These are phyloP conservation scores for Scaeva pyrastri DNA, from an alignment of 2,888 invertebrate genomes.

Conservation along the genomic window DNA sequence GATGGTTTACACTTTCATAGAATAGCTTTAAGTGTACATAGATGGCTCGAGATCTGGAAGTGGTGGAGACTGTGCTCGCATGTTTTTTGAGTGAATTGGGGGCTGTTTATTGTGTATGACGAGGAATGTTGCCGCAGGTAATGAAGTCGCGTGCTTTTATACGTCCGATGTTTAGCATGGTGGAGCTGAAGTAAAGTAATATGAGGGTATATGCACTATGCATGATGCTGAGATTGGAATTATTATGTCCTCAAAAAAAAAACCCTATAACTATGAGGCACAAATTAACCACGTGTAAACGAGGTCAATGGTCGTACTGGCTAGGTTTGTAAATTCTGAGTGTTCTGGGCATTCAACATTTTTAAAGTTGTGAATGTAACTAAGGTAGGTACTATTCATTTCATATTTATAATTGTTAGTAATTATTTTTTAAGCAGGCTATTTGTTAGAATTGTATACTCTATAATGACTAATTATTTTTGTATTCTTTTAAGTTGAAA, in stretches of 20 bases:
- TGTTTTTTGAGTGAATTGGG: constrained; percentile 30
- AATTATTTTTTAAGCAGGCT: neutral
- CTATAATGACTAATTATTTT: neutral
- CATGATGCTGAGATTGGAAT: constrained; percentile 47
- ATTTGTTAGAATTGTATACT: neutral
- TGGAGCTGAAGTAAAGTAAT: constrained; percentile 58
- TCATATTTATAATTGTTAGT: constrained; percentile 8
- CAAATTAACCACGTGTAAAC: constrained; percentile 50
- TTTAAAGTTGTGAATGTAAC: neutral
- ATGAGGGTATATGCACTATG: too few species aligned
- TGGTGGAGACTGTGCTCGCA: constrained; percentile 7
- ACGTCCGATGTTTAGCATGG: constrained; percentile 27
- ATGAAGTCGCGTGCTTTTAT: constrained; percentile 68
- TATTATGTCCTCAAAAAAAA: constrained; percentile 50
- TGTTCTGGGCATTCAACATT: neutral
- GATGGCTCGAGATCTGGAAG: neutral
- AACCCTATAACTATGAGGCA: constrained; percentile 7
- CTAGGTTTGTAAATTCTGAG: neutral
- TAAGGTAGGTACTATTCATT: neutral
- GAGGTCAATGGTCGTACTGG: constrained; percentile 38
- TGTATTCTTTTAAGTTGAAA: too few species aligned
- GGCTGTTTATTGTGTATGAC: constrained; percentile 8
- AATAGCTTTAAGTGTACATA: constrained; percentile 40
- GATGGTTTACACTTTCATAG: constrained; percentile 59
- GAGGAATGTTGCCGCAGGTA: constrained; percentile 55